Base-by-base conservation (phyloP, 2,113 vertebrate species). In the Kryptolebias marmoratus region DNA sequence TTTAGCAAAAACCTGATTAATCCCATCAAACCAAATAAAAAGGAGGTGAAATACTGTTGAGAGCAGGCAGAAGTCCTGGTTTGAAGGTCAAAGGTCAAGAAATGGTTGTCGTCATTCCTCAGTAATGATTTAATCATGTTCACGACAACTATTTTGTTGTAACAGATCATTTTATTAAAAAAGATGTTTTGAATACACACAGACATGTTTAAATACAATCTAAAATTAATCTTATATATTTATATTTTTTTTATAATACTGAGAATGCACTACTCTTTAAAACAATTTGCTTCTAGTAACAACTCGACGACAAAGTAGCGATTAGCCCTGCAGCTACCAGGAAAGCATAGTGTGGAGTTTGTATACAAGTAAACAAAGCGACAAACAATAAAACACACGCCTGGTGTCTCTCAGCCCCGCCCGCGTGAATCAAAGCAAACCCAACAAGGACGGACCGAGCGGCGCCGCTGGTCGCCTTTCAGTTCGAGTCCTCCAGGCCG, bases 401-500 rank as follows among this genome's bases (percentile, higher is more conserved):
- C 69, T 79, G 71, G 82, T 79, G 71, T 73, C 82, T 47, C 12
- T 73, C 73, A 78, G 55, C 74, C 81, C 78, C 72, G 89, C 84
- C 78, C 72, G 89, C 84, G 92, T 93, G 92, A 94, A 93, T 92
- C 10, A 92, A 82, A 70, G 84, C 79, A 78, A 85, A 89, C 88
- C 78, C 62, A 80, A 86, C 80, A 77, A 30, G 15, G 22, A 57
- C 77, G 81, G 84, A 68, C 45, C 80, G 27, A 32, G 50, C 73
- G 22, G 22, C 22, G 22, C 22, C 22, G 22, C 22, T 22, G 22
- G 22, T 22, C 22, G 1, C 22, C 22, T 79, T 80, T 97, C 95
- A 99, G 88, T 94, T 96, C 5, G 97, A 99, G 82, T 98, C 96
- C 5, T 99, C 96, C 0, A 98, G 86, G 56, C 93, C 94, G 83